phyloP scores from a whole-genome alignment of 2,797 vertebrate genomes.

The Triplophysa bombifrons region DNA sequence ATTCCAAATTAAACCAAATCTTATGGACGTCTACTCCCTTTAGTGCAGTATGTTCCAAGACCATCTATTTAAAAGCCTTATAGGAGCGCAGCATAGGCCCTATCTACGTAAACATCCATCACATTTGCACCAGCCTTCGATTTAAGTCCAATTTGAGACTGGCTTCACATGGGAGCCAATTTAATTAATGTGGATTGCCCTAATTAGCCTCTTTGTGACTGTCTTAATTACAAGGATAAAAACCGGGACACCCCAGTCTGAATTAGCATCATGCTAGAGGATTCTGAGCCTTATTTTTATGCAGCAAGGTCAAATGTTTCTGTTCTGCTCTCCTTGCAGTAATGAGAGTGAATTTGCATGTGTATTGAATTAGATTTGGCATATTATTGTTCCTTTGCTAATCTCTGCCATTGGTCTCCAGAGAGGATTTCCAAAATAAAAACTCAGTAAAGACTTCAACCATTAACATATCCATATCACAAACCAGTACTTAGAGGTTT shows the following conservation, averaged over 20 bases:
- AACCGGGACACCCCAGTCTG: conserved; percentile 73
- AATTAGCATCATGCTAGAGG: conserved; percentile 67
- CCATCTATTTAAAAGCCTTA: conserved; percentile 7
- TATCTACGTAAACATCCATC: conserved; percentile 46
- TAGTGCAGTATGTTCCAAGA: conserved; percentile 18
- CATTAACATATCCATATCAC: conserved; percentile 17
- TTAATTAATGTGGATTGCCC: conserved; percentile 79
- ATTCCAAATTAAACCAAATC: conserved; percentile 19
- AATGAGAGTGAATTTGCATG: conserved; percentile 69
- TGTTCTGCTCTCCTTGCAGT: conserved; percentile 66
- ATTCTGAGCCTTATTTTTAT: conserved; percentile 77
- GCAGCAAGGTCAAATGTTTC: conserved; percentile 76
- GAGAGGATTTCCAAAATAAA: conserved; percentile 62
- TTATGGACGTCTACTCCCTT: conserved; percentile 9
- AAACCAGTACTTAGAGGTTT: background rate
- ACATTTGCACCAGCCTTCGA: conserved; percentile 59
- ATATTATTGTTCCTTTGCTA: conserved; percentile 67
- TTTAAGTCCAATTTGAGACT: conserved; percentile 71
- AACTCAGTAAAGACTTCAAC: conserved; percentile 34
- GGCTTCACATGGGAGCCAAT: conserved; percentile 74
- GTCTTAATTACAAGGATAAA: conserved; percentile 74
- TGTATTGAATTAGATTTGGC: conserved; percentile 68
- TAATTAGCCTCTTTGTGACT: conserved; percentile 77
- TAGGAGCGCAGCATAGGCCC: background rate
- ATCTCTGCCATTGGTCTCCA: conserved; percentile 60